phyloP scores from a whole-genome alignment of 2,113 vertebrate species.

The Pelusios castaneus region DNA sequence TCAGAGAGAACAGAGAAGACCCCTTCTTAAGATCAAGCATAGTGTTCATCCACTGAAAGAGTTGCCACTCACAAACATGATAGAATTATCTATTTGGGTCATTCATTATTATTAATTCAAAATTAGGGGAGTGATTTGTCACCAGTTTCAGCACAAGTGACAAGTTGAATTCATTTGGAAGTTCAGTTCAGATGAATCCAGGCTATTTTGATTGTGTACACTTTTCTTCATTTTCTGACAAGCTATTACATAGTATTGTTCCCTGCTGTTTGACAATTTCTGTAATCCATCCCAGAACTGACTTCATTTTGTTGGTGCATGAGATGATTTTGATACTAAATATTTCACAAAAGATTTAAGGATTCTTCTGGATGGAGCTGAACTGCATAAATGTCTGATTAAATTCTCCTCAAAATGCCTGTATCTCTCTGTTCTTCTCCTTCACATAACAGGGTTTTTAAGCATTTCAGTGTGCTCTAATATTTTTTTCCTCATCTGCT shows the following conservation, averaged over 20 bases:
- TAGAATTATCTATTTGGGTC: not conserved
- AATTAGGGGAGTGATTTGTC: not conserved
- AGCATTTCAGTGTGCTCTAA: not conserved
- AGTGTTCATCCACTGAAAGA: not conserved
- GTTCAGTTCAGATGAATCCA: not conserved
- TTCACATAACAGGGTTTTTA: accelerated
- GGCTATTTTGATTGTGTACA: not conserved
- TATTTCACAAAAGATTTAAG: not conserved
- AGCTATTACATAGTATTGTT: not conserved
- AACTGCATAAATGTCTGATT: not conserved
- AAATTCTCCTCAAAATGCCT: accelerated
- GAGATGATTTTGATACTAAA: not conserved
- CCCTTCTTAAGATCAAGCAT: not conserved
- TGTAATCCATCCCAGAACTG: not conserved
- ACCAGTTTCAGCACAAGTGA: not conserved
- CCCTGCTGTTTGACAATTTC: not conserved
- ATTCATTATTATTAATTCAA: not conserved
- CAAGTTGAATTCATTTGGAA: not conserved
- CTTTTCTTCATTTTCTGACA: not conserved
- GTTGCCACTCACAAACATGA: not conserved
- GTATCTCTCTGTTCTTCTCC: not conserved
- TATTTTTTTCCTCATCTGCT: not conserved
- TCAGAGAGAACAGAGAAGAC: not conserved
- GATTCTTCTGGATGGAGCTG: not conserved
- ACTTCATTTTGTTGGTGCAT: not conserved